Percentiles rank a stretch among this genome's conserved stretches.
Conservation (phyloP, 2,888 invertebrate species). For the Cordilura impudica region DNA sequence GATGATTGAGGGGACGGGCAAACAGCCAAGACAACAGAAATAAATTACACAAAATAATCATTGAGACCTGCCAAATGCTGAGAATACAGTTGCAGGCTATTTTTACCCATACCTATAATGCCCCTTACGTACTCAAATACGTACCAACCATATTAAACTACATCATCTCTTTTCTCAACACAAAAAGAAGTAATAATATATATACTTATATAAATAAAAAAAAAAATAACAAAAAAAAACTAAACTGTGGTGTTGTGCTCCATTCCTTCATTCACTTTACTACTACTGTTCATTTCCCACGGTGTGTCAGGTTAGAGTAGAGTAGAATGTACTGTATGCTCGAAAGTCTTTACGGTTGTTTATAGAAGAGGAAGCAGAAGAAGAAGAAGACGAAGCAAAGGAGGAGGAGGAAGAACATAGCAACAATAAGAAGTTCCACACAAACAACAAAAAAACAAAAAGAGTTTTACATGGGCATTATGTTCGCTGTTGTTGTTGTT, state of each 20-base stretch:
- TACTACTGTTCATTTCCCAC: slow-evolving; percentile 78
- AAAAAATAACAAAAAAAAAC: slow-evolving; percentile 52
- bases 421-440: slow-evolving; percentile 8
- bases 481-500: slow-evolving; percentile 63
- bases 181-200: neutral
- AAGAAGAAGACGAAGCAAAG: slow-evolving; percentile 2
- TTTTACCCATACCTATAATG: slow-evolving; percentile 54
- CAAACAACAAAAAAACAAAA: neutral
- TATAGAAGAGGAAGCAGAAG: slow-evolving; percentile 26
- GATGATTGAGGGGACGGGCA: neutral
- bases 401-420: slow-evolving; percentile 9
- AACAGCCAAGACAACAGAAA: neutral
- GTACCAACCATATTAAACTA: slow-evolving; percentile 34
- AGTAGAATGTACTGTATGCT: slow-evolving; percentile 24
- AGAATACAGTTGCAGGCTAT: slow-evolving; percentile 51
- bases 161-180: slow-evolving; percentile 46
- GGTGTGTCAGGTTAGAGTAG: slow-evolving; percentile 67
- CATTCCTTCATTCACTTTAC: slow-evolving; percentile 52
- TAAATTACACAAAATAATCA: slow-evolving; percentile 27
- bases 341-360: slow-evolving; percentile 41
- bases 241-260: slow-evolving; percentile 47
- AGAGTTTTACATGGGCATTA: slow-evolving; percentile 52
- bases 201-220: slow-evolving; percentile 41
- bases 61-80: slow-evolving; percentile 10
- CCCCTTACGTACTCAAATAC: slow-evolving; percentile 33